A percentile compares a stretch with the other conserved stretches of the same genome.
Evolutionary conservation across 2,113 vertebrate genomes (phyloP).

Genomic region (Bombycilla garrulus): DNA sequence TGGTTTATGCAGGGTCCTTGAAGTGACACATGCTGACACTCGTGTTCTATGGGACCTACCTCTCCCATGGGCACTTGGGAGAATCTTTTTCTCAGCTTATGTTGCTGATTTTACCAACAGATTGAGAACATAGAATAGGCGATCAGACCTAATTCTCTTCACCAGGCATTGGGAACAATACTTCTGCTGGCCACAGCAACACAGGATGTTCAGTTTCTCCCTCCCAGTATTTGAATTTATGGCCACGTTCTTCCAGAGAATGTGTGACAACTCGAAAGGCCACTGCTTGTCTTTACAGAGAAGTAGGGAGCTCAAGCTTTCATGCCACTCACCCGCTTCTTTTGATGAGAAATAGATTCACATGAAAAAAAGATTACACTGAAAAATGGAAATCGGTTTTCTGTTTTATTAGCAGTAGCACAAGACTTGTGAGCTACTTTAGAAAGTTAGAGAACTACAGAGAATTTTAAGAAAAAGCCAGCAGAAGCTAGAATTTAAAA

Average conservation of each 20-base stretch:
- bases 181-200: neutral
- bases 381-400: constrained; percentile 47
- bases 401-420: constrained; percentile 42
- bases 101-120: neutral
- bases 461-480: constrained; percentile 11
- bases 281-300: neutral
- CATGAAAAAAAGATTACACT: constrained; percentile 62
- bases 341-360: constrained; percentile 48
- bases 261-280: neutral
- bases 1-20: neutral
- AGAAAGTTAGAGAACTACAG: constrained; percentile 34
- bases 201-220: neutral
- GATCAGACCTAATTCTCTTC: neutral
- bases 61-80: neutral
- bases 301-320: neutral
- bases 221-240: neutral
- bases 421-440: constrained; percentile 37
- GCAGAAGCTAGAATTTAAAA: constrained; percentile 35
- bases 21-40: neutral
- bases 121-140: neutral
- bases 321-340: neutral
- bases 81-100: neutral
- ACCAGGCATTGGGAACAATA: neutral
- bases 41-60: neutral
- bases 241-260: neutral